Evolutionary conservation across 1,140 invertebrate species (phyloP).

Genomic region (Macrobrachium rosenbergii): DNA sequence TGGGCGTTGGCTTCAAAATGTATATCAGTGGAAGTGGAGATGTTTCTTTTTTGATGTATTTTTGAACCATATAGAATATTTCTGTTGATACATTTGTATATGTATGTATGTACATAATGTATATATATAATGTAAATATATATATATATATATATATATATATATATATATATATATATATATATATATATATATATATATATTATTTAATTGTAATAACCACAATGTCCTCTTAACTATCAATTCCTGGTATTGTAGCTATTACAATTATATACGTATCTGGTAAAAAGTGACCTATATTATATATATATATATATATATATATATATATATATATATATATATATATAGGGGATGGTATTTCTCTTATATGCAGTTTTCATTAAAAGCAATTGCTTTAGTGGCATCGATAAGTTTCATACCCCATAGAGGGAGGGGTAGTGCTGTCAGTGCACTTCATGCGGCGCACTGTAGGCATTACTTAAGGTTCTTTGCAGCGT

Average conservation of each 20-base stretch:
- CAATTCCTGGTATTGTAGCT: too few species aligned
- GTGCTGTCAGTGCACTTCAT: too few species aligned
- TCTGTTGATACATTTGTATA: not conserved
- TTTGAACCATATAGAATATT: not conserved
- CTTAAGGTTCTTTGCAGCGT: too few species aligned
- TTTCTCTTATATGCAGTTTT: not conserved
- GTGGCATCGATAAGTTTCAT: not conserved
- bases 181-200: constrained; percentile 8
- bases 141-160: constrained; percentile 11
- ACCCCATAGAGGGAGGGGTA: too few species aligned
- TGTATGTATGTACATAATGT: not conserved
- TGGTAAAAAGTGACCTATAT: too few species aligned
- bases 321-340: constrained; percentile 12
- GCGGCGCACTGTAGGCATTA: too few species aligned
- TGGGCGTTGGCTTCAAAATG: too few species aligned
- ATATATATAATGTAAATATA: not conserved
- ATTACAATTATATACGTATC: too few species aligned
- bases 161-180: constrained; percentile 25
- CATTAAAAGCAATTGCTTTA: not conserved
- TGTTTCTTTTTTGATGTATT: too few species aligned
- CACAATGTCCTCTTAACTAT: too few species aligned
- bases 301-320: constrained; percentile 12
- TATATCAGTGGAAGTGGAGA: too few species aligned
- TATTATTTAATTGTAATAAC: too few species aligned
- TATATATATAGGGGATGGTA: not conserved